These are phyloP conservation scores for Mus caroli DNA, from an alignment of 2,797 vertebrate genomes.

Conservation along the genomic window DNA sequence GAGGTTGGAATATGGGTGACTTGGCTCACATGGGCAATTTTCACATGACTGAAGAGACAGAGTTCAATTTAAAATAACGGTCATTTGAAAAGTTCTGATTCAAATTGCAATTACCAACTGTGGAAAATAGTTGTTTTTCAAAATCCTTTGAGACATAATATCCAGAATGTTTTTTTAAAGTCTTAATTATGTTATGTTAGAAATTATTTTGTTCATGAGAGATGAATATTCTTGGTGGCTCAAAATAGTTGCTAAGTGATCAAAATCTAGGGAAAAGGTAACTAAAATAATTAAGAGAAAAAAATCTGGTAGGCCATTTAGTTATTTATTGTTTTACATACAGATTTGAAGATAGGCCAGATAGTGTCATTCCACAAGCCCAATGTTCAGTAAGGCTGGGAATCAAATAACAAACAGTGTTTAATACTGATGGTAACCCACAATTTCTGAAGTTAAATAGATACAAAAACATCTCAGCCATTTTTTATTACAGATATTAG, in stretches of 20 bases:
- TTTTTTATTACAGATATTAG: neutral
- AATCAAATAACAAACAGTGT: neutral
- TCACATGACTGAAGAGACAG: constrained; percentile 9
- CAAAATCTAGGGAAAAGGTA: constrained; percentile 21
- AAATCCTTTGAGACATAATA: neutral
- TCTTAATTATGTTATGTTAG: constrained; percentile 14
- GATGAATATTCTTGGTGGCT: neutral
- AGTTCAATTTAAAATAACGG: neutral
- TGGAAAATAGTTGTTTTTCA: neutral
- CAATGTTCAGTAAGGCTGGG: neutral
- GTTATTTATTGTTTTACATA: neutral
- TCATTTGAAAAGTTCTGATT: constrained; percentile 1
- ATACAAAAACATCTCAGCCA: neutral
- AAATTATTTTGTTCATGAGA: constrained; percentile 17
- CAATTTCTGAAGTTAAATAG: neutral
- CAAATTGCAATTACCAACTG: neutral
- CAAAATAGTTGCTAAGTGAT: neutral
- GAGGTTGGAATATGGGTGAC: neutral
- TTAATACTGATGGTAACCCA: neutral
- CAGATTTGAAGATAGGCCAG: neutral
- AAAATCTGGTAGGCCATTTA: neutral
- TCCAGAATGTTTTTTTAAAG: neutral
- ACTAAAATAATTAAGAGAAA: neutral
- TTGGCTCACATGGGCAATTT: neutral
- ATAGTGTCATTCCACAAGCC: neutral